phyloP scores from a whole-genome alignment of 2,888 invertebrate species.

The Trissolcus brochymenae region DNA sequence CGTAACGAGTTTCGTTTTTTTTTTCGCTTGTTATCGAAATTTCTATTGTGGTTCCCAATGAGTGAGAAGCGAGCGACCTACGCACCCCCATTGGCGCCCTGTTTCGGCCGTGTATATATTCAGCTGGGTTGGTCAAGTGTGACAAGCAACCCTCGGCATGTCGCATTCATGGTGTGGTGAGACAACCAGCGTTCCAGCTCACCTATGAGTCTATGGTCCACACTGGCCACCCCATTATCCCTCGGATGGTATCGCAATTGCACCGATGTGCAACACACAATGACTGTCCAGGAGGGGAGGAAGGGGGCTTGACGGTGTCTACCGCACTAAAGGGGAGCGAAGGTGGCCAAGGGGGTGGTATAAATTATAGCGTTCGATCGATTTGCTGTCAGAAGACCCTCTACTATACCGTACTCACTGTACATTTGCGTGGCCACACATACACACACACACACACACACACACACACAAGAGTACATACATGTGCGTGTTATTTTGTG shows the following conservation, averaged over 20 bases:
- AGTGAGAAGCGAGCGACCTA: neutral
- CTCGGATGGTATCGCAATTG: slow-evolving; percentile 61
- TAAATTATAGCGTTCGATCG: slow-evolving; percentile 77
- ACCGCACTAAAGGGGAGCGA: slow-evolving; percentile 57
- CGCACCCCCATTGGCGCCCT: slow-evolving; percentile 22
- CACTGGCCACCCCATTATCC: slow-evolving; percentile 67
- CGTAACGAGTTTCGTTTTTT: no score
- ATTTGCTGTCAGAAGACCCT: slow-evolving; percentile 76
- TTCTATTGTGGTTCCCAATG: neutral
- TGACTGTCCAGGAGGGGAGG: slow-evolving; percentile 69
- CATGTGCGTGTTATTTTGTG: slow-evolving; percentile 47
- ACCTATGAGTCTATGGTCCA: slow-evolving; percentile 62
- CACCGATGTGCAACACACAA: slow-evolving; percentile 66
- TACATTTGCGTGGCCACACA: slow-evolving; percentile 55
- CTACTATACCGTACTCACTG: slow-evolving; percentile 62
- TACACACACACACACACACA: no score
- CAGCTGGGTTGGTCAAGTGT: slow-evolving; percentile 63
- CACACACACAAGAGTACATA: neutral
- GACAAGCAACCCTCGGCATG: slow-evolving; percentile 62
- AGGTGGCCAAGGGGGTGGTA: slow-evolving; percentile 73
- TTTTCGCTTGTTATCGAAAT: no score
- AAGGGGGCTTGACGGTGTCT: slow-evolving; percentile 61
- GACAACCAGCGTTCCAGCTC: slow-evolving; percentile 63
- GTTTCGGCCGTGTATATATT: slow-evolving; percentile 45
- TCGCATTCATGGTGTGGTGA: slow-evolving; percentile 62